These are phyloP conservation scores for Aplocera efformata DNA, from an alignment of 2,888 invertebrate genomes.

Conservation along the genomic window DNA sequence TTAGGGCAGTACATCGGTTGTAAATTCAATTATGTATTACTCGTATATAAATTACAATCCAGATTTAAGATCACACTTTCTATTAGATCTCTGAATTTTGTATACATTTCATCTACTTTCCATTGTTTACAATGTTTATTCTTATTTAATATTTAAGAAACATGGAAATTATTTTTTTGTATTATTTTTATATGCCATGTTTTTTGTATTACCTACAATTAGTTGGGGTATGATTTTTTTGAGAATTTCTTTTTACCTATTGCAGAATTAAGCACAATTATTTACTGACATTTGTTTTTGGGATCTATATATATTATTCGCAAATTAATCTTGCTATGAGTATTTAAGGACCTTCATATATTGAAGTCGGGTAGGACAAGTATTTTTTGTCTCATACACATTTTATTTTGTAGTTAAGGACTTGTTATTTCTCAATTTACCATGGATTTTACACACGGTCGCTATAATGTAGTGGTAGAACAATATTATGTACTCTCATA, in stretches of 20 bases:
- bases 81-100: slow-evolving; percentile 12
- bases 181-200: slow-evolving; percentile 2
- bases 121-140: background rate
- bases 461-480: no score
- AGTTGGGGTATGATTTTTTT: no score
- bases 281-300: no score
- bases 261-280: no score
- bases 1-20: no score
- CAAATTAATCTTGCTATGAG: background rate
- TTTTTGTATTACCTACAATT: no score
- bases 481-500: no score
- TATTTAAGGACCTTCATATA: background rate
- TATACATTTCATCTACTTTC: slow-evolving; percentile 14
- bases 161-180: slow-evolving; percentile 6
- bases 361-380: slow-evolving; percentile 2
- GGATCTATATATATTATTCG: no score
- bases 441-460: no score
- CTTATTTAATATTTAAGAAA: background rate
- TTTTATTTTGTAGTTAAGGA: slow-evolving; percentile 6
- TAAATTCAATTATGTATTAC: no score
- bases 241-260: no score
- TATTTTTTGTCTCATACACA: slow-evolving; percentile 13
- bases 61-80: background rate
- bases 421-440: slow-evolving; percentile 4
- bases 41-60: no score